Conservation (phyloP, 1,140 invertebrate species). For the Periplaneta americana region DNA sequence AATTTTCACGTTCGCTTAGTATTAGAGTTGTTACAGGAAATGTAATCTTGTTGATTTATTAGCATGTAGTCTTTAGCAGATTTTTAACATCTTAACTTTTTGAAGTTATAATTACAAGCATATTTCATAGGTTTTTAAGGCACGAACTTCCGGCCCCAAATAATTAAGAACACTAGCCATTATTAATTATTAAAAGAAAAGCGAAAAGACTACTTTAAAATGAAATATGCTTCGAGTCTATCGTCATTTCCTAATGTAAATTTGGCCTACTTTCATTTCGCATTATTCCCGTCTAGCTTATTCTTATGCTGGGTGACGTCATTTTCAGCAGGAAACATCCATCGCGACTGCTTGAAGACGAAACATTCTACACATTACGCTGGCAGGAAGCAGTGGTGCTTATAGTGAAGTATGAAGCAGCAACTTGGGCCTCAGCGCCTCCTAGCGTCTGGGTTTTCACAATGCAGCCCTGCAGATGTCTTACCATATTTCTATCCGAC, state of each 20-base stretch:
- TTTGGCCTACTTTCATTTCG: background rate
- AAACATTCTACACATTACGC: background rate
- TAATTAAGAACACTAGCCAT: no score
- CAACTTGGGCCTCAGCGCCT: no score
- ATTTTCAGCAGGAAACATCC: background rate
- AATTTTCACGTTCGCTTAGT: no score
- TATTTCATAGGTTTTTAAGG: no score
- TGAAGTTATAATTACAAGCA: no score
- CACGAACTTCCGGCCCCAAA: no score
- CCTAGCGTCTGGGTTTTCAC: no score
- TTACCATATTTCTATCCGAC: background rate
- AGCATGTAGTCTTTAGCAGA: no score
- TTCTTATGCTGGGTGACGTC: background rate
- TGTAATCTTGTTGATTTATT: no score
- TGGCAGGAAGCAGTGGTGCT: background rate
- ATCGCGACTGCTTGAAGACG: background rate
- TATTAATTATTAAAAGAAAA: no score
- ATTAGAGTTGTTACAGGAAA: no score
- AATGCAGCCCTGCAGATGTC: background rate
- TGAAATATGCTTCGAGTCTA: background rate
- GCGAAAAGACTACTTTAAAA: background rate
- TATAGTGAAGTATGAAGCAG: background rate
- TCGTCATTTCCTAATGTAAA: background rate
- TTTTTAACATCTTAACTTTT: no score
- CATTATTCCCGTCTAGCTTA: background rate